These are phyloP conservation scores for Marasmarcha lunaedactyla DNA, from an alignment of 2,888 invertebrate species.

Conservation along the genomic window DNA sequence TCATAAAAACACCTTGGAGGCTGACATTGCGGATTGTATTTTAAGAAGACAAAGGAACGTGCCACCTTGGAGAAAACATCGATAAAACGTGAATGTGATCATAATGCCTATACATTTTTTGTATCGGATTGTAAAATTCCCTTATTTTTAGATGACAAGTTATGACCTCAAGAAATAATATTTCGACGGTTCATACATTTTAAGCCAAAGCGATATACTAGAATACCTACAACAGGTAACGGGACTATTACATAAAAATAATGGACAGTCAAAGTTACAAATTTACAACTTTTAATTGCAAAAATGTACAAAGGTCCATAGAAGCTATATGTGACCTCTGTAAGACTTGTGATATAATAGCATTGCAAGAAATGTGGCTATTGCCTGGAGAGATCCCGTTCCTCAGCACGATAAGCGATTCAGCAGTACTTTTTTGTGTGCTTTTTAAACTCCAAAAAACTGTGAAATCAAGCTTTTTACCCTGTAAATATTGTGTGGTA, in stretches of 20 bases:
- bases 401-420: not conserved
- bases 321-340: not conserved
- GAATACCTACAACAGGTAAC: not conserved
- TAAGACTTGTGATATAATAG: not conserved
- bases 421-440: no score
- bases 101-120: conserved; percentile 11
- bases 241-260: not conserved
- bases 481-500: no score
- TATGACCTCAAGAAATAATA: conserved; percentile 11
- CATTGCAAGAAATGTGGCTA: conserved; percentile 1
- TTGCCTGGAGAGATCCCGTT: not conserved
- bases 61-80: not conserved
- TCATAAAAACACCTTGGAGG: conserved; percentile 2
- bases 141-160: conserved; percentile 8
- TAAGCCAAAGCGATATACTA: not conserved
- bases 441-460: no score
- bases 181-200: conserved; percentile 10
- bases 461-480: no score
- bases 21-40: conserved; percentile 1
- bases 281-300: not conserved
- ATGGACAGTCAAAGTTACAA: not conserved
- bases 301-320: not conserved
- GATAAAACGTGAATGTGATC: not conserved
- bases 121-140: conserved; percentile 7
- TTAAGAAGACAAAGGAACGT: not conserved